Evolutionary conservation across 1,140 invertebrate genomes (phyloP).

Genomic region (Zaprionus nigranus): DNA sequence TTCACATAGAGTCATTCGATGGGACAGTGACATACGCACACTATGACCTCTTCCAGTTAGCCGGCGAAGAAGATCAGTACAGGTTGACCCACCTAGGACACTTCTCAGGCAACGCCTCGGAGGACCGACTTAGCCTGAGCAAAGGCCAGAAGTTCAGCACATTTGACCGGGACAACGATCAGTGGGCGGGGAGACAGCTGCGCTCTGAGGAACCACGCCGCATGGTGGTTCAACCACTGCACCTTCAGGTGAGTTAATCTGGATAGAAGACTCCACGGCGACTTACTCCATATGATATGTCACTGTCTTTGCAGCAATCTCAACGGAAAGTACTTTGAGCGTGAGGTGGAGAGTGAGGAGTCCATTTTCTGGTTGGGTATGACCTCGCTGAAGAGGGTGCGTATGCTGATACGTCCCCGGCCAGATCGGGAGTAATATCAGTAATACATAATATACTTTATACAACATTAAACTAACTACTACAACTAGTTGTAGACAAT

Average conservation of each 20-base stretch:
- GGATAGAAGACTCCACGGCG: not conserved
- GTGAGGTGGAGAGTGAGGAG: not conserved
- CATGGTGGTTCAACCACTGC: slow-evolving; percentile 14
- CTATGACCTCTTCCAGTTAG: not conserved
- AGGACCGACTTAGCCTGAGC: not conserved
- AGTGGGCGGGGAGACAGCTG: slow-evolving; percentile 1
- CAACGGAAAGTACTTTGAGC: slow-evolving; percentile 1
- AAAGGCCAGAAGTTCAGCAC: not conserved
- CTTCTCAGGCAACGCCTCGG: not conserved
- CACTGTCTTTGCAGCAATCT: not conserved
- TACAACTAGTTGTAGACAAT: not conserved
- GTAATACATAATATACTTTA: not conserved
- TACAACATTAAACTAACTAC: not conserved
- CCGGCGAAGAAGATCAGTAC: slow-evolving; percentile 6
- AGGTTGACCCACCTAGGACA: not conserved
- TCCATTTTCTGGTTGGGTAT: slow-evolving; percentile 4
- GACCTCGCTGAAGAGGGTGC: not conserved
- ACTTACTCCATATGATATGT: not conserved
- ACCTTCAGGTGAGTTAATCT: not conserved
- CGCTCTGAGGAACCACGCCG: slow-evolving; percentile 1
- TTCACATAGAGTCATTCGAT: slow-evolving; percentile 2
- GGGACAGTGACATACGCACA: not conserved
- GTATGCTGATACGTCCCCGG: not conserved
- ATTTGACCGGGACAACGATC: slow-evolving; percentile 14
- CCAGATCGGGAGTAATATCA: not conserved